phyloP scores from a whole-genome alignment of 2,113 vertebrate genomes.

The Rostratula benghalensis region DNA sequence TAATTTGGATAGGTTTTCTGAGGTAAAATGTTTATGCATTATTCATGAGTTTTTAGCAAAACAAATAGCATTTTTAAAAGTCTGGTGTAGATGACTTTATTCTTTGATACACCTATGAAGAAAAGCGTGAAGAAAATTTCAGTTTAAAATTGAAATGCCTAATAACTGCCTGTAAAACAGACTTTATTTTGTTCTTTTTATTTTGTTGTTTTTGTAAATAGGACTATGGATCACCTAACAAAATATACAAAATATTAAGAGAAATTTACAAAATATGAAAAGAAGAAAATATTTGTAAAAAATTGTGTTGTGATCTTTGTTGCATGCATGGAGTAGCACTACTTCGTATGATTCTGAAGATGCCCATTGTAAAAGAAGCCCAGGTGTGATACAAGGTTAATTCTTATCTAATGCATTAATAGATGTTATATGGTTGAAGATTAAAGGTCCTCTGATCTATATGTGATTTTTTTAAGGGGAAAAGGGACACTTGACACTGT shows the following conservation, averaged over 20 bases:
- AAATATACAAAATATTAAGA: background rate
- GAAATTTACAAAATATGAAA: background rate
- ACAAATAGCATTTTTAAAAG: background rate
- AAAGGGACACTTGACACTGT: background rate
- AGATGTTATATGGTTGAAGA: background rate
- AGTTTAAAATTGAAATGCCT: background rate
- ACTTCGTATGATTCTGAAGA: background rate
- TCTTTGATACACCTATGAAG: background rate
- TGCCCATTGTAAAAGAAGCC: background rate
- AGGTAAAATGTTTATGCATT: background rate
- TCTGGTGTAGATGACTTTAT: background rate
- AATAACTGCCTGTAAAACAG: background rate
- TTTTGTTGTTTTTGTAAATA: background rate
- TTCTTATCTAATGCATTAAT: background rate
- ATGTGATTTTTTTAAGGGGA: background rate
- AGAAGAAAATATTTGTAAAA: background rate
- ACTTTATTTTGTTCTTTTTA: background rate
- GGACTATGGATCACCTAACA: background rate
- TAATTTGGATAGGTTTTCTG: background rate
- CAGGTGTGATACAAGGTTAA: background rate
- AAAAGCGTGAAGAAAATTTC: background rate
- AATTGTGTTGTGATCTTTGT: background rate
- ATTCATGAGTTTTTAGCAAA: background rate
- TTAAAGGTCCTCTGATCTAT: background rate
- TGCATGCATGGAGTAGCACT: background rate